Percentiles rank a stretch among this genome's conserved stretches.
phyloP scores from a whole-genome alignment of 1,140 invertebrate species.

The Aphidius gifuensis region DNA sequence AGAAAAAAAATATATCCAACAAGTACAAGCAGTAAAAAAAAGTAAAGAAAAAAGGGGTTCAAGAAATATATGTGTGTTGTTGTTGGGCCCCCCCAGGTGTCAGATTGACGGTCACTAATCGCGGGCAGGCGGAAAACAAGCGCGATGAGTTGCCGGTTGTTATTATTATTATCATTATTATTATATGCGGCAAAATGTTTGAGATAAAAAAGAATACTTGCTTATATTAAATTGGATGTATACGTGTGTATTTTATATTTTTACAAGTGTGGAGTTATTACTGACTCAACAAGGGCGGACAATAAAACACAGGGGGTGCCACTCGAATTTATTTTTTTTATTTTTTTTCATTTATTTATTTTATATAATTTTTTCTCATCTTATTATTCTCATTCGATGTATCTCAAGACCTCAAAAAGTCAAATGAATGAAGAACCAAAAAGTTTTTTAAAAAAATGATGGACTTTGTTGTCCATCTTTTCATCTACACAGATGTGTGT shows the following conservation, averaged over 20 bases:
- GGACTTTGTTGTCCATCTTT: neutral
- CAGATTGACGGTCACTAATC: conserved; percentile 41
- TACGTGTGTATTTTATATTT: no score
- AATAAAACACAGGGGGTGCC: neutral
- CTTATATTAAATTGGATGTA: neutral
- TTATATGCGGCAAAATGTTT: no score
- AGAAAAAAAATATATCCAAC: conserved; percentile 32
- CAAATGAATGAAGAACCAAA: neutral
- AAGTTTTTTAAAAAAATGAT: neutral
- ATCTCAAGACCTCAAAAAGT: neutral
- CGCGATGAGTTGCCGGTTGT: conserved; percentile 44
- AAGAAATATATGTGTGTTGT: neutral
- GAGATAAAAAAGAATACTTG: conserved; percentile 15
- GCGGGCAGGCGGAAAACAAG: conserved; percentile 46
- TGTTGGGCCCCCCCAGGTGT: conserved; percentile 36
- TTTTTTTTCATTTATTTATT: no score
- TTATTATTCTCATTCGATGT: no score
- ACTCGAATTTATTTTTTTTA: neutral
- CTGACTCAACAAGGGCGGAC: no score
- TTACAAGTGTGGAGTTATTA: no score
- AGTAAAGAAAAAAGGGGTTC: conserved; percentile 15
- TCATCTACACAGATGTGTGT: conserved; percentile 11
- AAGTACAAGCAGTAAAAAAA: conserved; percentile 38
- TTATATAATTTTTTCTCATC: neutral
- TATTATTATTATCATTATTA: conserved; percentile 15